Evolutionary conservation across 2,797 vertebrate species (phyloP).

Genomic region (Pseudopleuronectes americanus): DNA sequence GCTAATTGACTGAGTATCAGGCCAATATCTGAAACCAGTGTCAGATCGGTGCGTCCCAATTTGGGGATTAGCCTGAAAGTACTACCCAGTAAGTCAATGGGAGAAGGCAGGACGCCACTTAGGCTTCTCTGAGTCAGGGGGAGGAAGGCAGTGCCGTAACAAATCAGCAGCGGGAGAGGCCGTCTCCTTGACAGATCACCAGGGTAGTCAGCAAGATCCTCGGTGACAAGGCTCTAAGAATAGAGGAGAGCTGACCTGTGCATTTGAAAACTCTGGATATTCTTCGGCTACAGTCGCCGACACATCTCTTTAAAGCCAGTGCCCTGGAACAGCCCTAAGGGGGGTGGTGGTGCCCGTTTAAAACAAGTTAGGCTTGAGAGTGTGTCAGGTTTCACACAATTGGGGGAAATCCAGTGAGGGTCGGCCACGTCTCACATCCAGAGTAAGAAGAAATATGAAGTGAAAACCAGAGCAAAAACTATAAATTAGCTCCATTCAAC

Average conservation of each 20-base stretch:
- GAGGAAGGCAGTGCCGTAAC: conserved; percentile 3
- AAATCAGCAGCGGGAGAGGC: conserved; percentile 1
- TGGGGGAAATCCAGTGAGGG: background rate
- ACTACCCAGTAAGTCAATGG: conserved; percentile 11
- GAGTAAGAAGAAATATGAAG: background rate
- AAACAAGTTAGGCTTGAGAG: background rate
- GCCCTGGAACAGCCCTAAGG: background rate
- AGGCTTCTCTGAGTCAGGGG: background rate
- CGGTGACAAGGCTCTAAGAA: conserved; percentile 8
- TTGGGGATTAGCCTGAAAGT: background rate
- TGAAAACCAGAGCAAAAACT: no score
- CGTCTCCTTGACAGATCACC: conserved; percentile 5
- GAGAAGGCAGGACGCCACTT: background rate
- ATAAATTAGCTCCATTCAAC: background rate
- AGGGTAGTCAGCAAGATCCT: conserved; percentile 12
- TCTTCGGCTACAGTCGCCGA: conserved; percentile 7
- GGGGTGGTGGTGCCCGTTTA: background rate
- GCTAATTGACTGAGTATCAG: no score
- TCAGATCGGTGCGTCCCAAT: no score
- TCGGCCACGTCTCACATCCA: background rate
- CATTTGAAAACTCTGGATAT: conserved; percentile 14
- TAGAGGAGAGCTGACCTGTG: conserved; percentile 15
- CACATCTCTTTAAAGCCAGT: conserved; percentile 9
- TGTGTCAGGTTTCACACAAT: background rate
- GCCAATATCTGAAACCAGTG: no score